These are phyloP conservation scores for Cryptops parisi DNA, from an alignment of 2,888 invertebrate species.

Conservation along the genomic window DNA sequence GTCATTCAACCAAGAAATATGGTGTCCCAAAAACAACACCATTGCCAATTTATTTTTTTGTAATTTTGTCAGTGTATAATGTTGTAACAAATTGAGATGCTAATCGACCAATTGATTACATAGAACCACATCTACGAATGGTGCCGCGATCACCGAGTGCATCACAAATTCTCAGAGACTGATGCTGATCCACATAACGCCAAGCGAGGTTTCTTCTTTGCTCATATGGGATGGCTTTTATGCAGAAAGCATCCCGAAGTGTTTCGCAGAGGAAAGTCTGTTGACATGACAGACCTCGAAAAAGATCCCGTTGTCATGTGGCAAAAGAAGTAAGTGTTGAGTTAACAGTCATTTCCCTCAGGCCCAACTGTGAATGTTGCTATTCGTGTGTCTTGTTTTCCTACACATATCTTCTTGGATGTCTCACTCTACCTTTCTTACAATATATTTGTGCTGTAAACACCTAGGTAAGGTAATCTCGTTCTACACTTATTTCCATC, in stretches of 20 bases:
- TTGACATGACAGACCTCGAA: conserved; percentile 70
- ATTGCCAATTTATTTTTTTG: too few relatives aligned
- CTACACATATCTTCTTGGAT: too few relatives aligned
- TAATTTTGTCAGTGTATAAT: not conserved
- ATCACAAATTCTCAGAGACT: conserved; percentile 87
- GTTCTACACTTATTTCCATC: too few relatives aligned
- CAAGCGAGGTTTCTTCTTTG: conserved; percentile 84
- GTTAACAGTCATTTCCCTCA: not conserved
- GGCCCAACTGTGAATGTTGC: too few relatives aligned
- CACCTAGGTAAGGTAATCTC: too few relatives aligned
- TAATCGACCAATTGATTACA: not conserved
- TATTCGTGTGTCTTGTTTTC: too few relatives aligned
- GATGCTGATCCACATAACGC: conserved; percentile 91
- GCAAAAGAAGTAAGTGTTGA: conserved; percentile 56
- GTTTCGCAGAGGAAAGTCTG: conserved; percentile 63
- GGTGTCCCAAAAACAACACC: too few relatives aligned
- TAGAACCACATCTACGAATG: conserved; percentile 77
- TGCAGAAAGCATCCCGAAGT: conserved; percentile 83
- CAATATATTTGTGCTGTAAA: too few relatives aligned
- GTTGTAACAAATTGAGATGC: not conserved
- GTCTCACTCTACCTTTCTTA: too few relatives aligned
- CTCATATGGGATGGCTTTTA: conserved; percentile 89
- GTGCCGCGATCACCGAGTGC: conserved; percentile 66
- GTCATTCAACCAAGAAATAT: too few relatives aligned
- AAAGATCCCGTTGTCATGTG: conserved; percentile 67